Evolutionary conservation across 2,888 invertebrate species (phyloP).

Genomic region (Lepetodrilus schrolli): DNA sequence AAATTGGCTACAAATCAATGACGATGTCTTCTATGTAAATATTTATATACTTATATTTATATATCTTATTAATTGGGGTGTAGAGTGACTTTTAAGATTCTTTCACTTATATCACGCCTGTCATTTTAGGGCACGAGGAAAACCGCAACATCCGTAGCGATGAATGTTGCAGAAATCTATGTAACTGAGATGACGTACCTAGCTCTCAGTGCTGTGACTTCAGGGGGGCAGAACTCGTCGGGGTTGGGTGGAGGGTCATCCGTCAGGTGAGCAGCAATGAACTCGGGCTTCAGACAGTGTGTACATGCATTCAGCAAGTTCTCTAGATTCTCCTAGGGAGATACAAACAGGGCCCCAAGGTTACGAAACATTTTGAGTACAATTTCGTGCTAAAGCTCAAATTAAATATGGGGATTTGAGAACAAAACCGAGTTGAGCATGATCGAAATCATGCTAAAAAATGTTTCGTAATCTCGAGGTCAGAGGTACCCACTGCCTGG

Average conservation of each 20-base stretch:
- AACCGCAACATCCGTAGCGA: background rate
- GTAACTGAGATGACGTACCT: slow-evolving; percentile 47
- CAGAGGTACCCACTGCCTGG: too few relatives aligned
- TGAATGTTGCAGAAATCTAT: background rate
- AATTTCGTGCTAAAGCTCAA: too few relatives aligned
- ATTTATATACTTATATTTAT: too few relatives aligned
- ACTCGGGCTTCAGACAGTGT: slow-evolving; percentile 81
- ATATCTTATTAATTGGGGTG: too few relatives aligned
- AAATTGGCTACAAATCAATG: too few relatives aligned
- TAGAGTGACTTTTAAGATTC: too few relatives aligned
- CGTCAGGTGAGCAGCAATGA: slow-evolving; percentile 80
- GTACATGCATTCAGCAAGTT: slow-evolving; percentile 79
- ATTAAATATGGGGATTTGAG: too few relatives aligned
- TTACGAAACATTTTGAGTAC: background rate
- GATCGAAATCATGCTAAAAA: too few relatives aligned
- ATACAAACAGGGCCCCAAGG: background rate
- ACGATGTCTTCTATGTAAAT: too few relatives aligned
- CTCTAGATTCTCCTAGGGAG: slow-evolving; percentile 72
- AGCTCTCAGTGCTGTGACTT: slow-evolving; percentile 53
- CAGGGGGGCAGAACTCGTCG: slow-evolving; percentile 56
- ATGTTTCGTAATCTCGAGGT: too few relatives aligned
- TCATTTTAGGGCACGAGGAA: background rate
- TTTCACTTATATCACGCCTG: background rate
- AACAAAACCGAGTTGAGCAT: too few relatives aligned
- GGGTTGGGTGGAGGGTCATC: slow-evolving; percentile 61